phyloP scores from a whole-genome alignment of 2,888 invertebrate genomes.

The Salpingus planirostris region DNA sequence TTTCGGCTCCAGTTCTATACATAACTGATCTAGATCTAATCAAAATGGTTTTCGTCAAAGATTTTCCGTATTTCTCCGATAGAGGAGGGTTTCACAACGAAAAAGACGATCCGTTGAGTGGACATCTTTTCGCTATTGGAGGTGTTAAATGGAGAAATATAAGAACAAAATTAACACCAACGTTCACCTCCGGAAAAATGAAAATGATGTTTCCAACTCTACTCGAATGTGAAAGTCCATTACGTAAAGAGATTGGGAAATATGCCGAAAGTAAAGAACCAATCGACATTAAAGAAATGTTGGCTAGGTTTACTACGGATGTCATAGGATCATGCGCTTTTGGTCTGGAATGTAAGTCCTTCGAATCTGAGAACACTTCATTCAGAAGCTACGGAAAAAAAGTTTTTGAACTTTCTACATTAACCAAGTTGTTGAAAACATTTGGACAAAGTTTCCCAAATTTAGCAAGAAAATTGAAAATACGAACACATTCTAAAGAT shows the following conservation, averaged over 20 bases:
- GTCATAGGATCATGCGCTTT: conserved; percentile 48
- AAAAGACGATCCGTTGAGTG: conserved; percentile 27
- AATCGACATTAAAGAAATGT: conserved; percentile 40
- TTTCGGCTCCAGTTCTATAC: conserved; percentile 24
- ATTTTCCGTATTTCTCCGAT: conserved; percentile 33
- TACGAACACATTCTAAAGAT: too few relatives aligned
- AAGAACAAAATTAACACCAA: conserved; percentile 36
- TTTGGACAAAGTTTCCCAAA: too few relatives aligned
- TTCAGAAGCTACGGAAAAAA: too few relatives aligned
- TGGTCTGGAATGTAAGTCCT: conserved; percentile 50
- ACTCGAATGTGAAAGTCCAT: conserved; percentile 24
- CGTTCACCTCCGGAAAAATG: conserved; percentile 42
- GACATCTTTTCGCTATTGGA: conserved; percentile 23
- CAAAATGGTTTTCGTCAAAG: conserved; percentile 30
- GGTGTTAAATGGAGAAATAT: conserved; percentile 38
- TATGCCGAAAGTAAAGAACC: conserved; percentile 18
- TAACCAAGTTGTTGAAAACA: too few relatives aligned
- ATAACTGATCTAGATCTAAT: conserved; percentile 30
- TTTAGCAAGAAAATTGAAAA: too few relatives aligned
- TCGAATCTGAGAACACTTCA: too few relatives aligned
- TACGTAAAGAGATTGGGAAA: conserved; percentile 24
- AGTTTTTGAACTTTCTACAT: too few relatives aligned
- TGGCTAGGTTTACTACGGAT: conserved; percentile 43
- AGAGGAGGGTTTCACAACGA: conserved; percentile 27
- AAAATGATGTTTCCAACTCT: conserved; percentile 37